Evolutionary conservation across 2,797 vertebrate genomes (phyloP), one percentile per base, ranked within the genome.

Genomic region (Rousettus madagascariensis): DNA sequence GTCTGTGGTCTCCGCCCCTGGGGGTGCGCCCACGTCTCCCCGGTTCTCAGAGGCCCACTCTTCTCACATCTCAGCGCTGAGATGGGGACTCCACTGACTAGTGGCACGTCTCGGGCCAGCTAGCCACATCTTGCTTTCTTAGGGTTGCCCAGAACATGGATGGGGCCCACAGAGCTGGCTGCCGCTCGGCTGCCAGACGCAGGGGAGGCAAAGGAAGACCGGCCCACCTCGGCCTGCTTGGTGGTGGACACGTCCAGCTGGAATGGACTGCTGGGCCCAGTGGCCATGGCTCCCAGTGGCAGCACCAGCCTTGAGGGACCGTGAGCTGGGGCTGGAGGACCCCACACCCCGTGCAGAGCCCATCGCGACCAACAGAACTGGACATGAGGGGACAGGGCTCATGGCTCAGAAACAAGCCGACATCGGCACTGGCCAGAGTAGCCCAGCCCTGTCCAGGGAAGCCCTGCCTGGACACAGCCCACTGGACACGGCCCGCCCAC

Each of bases 361-460:
- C 36, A 15, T 8, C 19, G 49, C 0, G 0, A 8, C 3, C 2
- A 0, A 26, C 17, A 6, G 22, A 26, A 24, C 17, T 0, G 30
- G 30, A n/a, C 11, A 2, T 0, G 49, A 53, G 6, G 41, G 0
- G 6, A 15, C 0, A 4, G n/a, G 30, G 3, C 74, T 28, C 15
- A 0, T 0, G 7, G 28, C 0, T 4, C 7, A 19, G 36, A 82
- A n/a, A 77, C 55, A 17, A 43, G 9, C 24, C 4, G 36, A 17
- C 6, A 1, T 26, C 43, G 43, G 74, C 9, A 12, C 3, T 16
- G 2, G 11, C 53, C 65, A 28, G 16, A 3, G 59, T 7, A 53
- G 53, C 66, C 69, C 15, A n/a, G 65, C 4, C 19, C 46, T 4
- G n/a, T 10, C 49, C 30, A 2, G 51, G 63, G 30, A 3, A 15